Evolutionary conservation across 1,140 invertebrate species (phyloP), one percentile per base, ranked within the genome.

Genomic region (Drosophila ananassae): DNA sequence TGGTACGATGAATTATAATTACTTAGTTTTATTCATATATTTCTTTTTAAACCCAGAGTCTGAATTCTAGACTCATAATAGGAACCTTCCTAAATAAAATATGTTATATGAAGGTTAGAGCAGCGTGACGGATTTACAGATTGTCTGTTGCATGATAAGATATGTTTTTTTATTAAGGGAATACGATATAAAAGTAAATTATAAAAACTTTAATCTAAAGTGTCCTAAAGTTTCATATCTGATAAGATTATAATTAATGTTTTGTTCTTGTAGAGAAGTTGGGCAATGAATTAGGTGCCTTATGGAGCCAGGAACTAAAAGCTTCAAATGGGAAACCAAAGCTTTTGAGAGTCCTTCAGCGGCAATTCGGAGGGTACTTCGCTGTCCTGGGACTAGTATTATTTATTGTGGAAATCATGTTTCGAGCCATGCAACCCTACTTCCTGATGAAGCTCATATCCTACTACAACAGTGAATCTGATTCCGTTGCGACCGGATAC

Each of bases 381-480:
- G 79, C 63, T 2, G 30, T 83, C 0, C 61, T 91, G 10, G 90
- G 90, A 0, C 17, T 91, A 34, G 77, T 91, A 8, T 53, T 91
- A 2, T 85, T 91, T 17, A 1, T 90, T 5, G 51, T 91, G 17
- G 90, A 91, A 52, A 28, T 91, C 50, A 76, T 87, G 9, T 47
- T 91, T 9, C 77, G 96, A 90, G 93, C 96, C 71, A 93, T 93
- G 44, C 95, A 96, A 73, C 96, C 96, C 1, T 82, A 97, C 51
- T 94, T 95, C 79, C 93, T 97, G 53, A 95, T 96, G 2, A 93
- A 93, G 46, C 81, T 97, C 30, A 94, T 97, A 28, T 93, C 94
- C 21, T 96, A 96, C 91, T 87, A 66, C 12, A 92, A 92, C 10
- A 87, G 91, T 48, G 91, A 92, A 17, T 85, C 91, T 25, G 76